Percentiles rank a stretch among this genome's conserved stretches.
These are phyloP conservation scores for Drosophila differens DNA, from an alignment of 2,888 invertebrate genomes.

Conservation along the genomic window DNA sequence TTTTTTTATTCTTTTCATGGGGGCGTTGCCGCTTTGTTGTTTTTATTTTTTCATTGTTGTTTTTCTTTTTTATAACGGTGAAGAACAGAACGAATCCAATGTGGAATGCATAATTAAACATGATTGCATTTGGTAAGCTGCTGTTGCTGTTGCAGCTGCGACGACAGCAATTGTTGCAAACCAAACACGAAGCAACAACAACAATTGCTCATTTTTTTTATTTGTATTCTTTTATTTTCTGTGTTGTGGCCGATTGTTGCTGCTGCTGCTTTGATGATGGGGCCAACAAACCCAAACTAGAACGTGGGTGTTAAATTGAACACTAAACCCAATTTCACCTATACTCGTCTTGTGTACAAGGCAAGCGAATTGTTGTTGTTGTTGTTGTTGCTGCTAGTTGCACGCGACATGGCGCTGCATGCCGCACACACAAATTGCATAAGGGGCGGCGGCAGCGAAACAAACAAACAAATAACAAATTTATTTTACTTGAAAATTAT, in stretches of 20 bases:
- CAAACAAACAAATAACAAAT: slow-evolving; percentile 26
- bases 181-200: slow-evolving; percentile 37
- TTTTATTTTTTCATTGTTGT: slow-evolving; percentile 12
- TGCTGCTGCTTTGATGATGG: slow-evolving; percentile 24
- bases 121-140: slow-evolving; percentile 62
- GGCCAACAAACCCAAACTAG: slow-evolving; percentile 81
- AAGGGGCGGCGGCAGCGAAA: slow-evolving; percentile 43
- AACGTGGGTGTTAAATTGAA: slow-evolving; percentile 80
- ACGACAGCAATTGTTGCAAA: slow-evolving; percentile 43
- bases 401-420: slow-evolving; percentile 63
- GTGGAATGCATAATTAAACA: slow-evolving; percentile 79
- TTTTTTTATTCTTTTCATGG: slow-evolving; percentile 31
- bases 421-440: slow-evolving; percentile 62
- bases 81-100: slow-evolving; percentile 63
- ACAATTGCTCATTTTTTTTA: slow-evolving; percentile 31
- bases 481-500: slow-evolving; percentile 13
- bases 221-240: slow-evolving; percentile 25
- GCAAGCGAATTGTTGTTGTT: slow-evolving; percentile 34
- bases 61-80: slow-evolving; percentile 36
- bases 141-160: slow-evolving; percentile 28
- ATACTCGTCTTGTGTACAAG: slow-evolving; percentile 38
- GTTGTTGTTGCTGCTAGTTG: slow-evolving; percentile 45
- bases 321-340: slow-evolving; percentile 79
- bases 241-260: slow-evolving; percentile 22
- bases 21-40: slow-evolving; percentile 50